phyloP scores from a whole-genome alignment of 1,140 invertebrate genomes.

The Musca domestica region DNA sequence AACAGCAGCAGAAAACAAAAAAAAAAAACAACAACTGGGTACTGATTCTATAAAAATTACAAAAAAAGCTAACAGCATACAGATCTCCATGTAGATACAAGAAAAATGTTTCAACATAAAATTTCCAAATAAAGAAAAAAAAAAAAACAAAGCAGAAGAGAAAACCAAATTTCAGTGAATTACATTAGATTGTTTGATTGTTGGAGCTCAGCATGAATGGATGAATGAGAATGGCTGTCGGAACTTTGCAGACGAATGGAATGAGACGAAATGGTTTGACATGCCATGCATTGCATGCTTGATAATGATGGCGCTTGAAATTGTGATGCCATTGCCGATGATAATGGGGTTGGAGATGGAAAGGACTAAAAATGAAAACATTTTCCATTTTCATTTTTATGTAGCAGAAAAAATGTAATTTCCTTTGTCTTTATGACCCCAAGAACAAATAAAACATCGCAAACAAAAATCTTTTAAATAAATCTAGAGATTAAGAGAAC shows the following conservation, averaged over 20 bases:
- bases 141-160: not conserved
- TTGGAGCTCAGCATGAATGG: not conserved
- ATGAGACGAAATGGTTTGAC: not conserved
- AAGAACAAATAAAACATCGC: not conserved
- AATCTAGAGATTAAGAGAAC: no score
- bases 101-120: conserved; percentile 18
- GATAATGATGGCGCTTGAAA: not conserved
- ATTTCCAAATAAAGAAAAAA: not conserved
- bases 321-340: not conserved
- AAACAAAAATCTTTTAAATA: no score
- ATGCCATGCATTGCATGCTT: conserved; percentile 6
- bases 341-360: conserved; percentile 5
- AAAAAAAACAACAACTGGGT: not conserved
- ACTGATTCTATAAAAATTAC: not conserved
- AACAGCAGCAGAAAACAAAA: not conserved
- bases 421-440: conserved; percentile 30
- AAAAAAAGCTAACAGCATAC: not conserved
- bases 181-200: not conserved
- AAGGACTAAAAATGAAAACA: conserved; percentile 20
- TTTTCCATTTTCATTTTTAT: conserved; percentile 38
- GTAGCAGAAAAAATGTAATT: conserved; percentile 48
- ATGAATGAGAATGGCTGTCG: not conserved
- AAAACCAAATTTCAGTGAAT: conserved; percentile 8
- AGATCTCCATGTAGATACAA: conserved; percentile 1
- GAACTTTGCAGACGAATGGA: not conserved